A percentile compares a stretch with the other conserved stretches of the same genome.
phyloP scores from a whole-genome alignment of 2,888 invertebrate species.

The Chrysolina oricalcia region DNA sequence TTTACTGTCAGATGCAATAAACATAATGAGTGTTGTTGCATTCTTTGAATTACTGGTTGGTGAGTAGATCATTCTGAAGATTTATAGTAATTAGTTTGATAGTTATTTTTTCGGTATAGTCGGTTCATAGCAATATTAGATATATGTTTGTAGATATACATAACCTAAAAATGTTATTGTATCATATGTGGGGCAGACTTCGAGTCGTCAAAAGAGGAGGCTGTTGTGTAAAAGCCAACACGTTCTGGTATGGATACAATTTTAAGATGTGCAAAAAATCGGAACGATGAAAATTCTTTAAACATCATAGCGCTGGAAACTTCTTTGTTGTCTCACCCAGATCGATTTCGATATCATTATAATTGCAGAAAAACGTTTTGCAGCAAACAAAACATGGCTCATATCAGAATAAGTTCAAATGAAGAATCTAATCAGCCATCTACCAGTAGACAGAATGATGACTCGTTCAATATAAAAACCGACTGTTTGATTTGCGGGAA shows the following conservation, averaged over 20 bases:
- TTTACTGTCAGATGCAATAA: constrained; percentile 12
- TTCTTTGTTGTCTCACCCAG: constrained; percentile 22
- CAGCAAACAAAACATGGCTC: constrained; percentile 24
- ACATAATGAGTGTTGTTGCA: constrained; percentile 1
- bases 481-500: constrained; percentile 22
- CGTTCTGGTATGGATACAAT: constrained; percentile 25
- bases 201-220: constrained; percentile 22
- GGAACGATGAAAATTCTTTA: constrained; percentile 25
- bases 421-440: constrained; percentile 22
- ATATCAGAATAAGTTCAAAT: constrained; percentile 11
- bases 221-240: constrained; percentile 27
- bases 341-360: constrained; percentile 24
- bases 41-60: constrained; percentile 7
- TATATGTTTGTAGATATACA: background rate
- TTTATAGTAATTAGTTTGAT: constrained; percentile 9
- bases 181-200: constrained; percentile 7
- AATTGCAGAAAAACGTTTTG: constrained; percentile 22
- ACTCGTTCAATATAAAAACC: constrained; percentile 26
- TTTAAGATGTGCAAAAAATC: constrained; percentile 27
- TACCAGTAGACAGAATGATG: constrained; percentile 28
- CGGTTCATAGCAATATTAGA: constrained; percentile 4
- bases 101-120: constrained; percentile 3
- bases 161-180: constrained; percentile 7
- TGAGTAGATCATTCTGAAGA: constrained; percentile 5
- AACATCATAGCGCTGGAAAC: constrained; percentile 21